Evolutionary conservation across 2,113 vertebrate genomes (phyloP).

Genomic region (Scortum barcoo): DNA sequence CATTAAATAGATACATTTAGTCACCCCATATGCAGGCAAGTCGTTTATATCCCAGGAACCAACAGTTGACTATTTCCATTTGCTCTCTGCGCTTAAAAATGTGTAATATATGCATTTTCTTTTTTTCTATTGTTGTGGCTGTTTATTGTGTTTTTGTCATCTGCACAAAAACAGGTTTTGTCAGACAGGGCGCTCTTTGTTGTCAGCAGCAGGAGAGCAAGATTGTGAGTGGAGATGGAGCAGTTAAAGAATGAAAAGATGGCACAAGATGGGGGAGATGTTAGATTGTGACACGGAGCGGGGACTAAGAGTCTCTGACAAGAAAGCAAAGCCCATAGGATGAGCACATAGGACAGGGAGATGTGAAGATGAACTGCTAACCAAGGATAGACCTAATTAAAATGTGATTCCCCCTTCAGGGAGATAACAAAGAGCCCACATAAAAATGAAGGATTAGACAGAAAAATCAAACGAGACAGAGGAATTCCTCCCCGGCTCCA

Average conservation of each 20-base stretch:
- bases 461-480: conserved; percentile 76
- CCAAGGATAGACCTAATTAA: conserved; percentile 85
- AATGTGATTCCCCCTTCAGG: conserved; percentile 79
- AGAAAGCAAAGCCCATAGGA: conserved; percentile 71
- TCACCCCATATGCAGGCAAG: conserved; percentile 24
- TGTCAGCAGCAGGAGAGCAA: conserved; percentile 73
- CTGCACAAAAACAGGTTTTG: conserved; percentile 65
- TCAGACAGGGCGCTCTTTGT: conserved; percentile 69
- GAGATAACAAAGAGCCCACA: conserved; percentile 78
- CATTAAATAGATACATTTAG: conserved; percentile 48
- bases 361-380: conserved; percentile 69
- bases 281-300: conserved; percentile 76
- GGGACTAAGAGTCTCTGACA: conserved; percentile 72
- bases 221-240: conserved; percentile 71
- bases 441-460: conserved; percentile 76
- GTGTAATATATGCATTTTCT: conserved; percentile 53
- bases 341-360: conserved; percentile 64
- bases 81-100: conserved; percentile 28
- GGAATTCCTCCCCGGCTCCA: conserved; percentile 69
- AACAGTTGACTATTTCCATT: conserved; percentile 50
- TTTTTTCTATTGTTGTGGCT: conserved; percentile 49
- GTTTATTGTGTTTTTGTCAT: conserved; percentile 68
- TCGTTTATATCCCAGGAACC: conserved; percentile 54
- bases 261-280: conserved; percentile 72
- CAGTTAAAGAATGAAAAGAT: conserved; percentile 75